Percentiles rank a stretch among this genome's conserved stretches.
Conservation (phyloP, 2,888 invertebrate genomes). For the Machimus atricapillus region DNA sequence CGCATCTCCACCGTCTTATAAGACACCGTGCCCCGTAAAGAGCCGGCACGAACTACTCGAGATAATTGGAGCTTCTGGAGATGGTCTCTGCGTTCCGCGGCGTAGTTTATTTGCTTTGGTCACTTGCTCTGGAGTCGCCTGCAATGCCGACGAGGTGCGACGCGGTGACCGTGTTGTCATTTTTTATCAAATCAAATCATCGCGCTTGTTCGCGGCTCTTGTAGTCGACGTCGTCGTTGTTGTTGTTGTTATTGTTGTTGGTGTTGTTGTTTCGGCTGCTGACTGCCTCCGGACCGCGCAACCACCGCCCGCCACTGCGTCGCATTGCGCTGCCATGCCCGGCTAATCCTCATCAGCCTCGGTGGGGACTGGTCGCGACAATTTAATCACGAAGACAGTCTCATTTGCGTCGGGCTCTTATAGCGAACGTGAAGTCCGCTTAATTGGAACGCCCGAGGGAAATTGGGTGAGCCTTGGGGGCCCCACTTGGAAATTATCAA, state of each 20-base stretch:
- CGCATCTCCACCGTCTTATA: background rate
- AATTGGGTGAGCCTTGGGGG: background rate
- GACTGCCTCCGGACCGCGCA: background rate
- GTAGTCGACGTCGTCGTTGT: background rate
- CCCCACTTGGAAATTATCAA: background rate
- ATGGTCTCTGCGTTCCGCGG: background rate
- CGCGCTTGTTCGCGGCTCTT: background rate
- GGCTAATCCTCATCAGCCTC: constrained; percentile 5
- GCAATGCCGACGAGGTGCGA: background rate
- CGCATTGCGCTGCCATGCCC: background rate
- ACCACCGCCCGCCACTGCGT: background rate
- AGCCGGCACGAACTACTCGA: constrained; percentile 5
- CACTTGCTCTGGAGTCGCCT: background rate
- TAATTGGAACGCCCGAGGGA: constrained; percentile 8
- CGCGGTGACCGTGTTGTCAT: background rate
- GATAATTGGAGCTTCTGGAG: constrained; percentile 33
- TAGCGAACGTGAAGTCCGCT: constrained; percentile 14
- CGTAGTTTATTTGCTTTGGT: constrained; percentile 10
- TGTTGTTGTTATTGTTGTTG: background rate
- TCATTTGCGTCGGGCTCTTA: background rate
- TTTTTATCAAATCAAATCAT: constrained; percentile 26
- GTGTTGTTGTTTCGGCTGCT: background rate
- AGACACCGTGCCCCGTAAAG: background rate
- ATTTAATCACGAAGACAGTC: constrained; percentile 22
- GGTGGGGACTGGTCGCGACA: background rate